phyloP scores from a whole-genome alignment of 1,140 invertebrate species.

The Cotesia vestalis region DNA sequence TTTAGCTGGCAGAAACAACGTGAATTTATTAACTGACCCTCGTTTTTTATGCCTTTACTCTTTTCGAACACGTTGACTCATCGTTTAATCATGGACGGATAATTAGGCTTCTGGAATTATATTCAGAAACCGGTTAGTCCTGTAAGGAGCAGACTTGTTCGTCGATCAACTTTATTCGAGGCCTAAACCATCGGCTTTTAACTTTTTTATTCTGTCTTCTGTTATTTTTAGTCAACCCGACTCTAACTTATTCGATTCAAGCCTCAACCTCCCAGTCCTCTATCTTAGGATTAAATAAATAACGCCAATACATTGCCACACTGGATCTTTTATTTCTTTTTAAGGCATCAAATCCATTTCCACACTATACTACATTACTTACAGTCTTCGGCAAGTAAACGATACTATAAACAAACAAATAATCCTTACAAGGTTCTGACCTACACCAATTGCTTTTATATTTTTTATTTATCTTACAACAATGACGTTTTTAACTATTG shows the following conservation, averaged over 20 bases:
- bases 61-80: constrained; percentile 30
- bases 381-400: no score
- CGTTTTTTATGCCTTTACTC: constrained; percentile 25
- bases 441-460: constrained; percentile 9
- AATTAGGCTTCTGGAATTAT: constrained; percentile 49
- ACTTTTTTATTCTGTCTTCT: constrained; percentile 32
- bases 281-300: background rate
- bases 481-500: background rate
- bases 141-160: constrained; percentile 19
- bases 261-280: background rate
- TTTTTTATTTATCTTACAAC: constrained; percentile 17
- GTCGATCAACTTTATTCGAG: constrained; percentile 21
- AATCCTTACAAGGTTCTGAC: constrained; percentile 2
- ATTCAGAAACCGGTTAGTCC: constrained; percentile 37
- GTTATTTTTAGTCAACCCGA: background rate
- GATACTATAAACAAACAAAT: background rate
- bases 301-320: background rate
- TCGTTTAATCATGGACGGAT: constrained; percentile 42
- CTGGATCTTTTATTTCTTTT: background rate
- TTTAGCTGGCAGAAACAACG: constrained; percentile 25
- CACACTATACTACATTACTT: no score
- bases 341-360: no score
- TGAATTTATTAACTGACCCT: constrained; percentile 28
- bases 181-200: constrained; percentile 9
- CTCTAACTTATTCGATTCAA: background rate